Base-by-base conservation (phyloP, 2,888 invertebrate genomes). In the Lissonota sp. region DNA sequence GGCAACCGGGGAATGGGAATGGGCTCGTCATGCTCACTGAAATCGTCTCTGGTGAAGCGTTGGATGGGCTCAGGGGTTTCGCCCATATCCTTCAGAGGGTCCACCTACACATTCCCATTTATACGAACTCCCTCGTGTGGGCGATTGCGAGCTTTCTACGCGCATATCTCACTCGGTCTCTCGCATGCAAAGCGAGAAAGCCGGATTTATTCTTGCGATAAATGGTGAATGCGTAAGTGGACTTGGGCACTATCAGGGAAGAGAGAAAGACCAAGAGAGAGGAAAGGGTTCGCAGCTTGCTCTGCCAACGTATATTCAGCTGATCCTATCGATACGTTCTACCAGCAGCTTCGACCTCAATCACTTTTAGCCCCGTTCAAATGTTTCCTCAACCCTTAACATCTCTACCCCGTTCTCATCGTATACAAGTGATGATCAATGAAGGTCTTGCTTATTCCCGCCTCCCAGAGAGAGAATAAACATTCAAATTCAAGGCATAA, bases 151-250 rank as follows among this genome's bases (percentile, higher is more conserved):
- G 73, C 81, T 66, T 78, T 79, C 71, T 71, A 51, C 67, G 60
- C 58, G 46, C 39, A 69, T 72, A 58, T 69, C 64, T 64, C 71
- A 57, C 66, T 64, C 60, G 62, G 63, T 70, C 75, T 78, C 70
- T 49, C 64, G 79, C 83, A 84, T 84, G 80, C 82, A 77, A 80
- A 83, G 79, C 70, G 76, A 79, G 79, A 79, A 79, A 80, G 75
- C 77, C 74, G 71, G 82, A 84, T 84, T 84, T 83, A 82, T 83
- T 75, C 79, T 73, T 74, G 77, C 83, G 82, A 84, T 84, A 83
- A 84, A 77, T 80, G 69, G 74, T 70, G 80, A 84, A 81, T 82
- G 82, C 79, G 74, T 82, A 79, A 83, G 84, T 81, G 74, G 78
- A 78, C 77, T 79, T 51, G 51, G 60, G 66, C 16, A 37, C 40